Evolutionary conservation across 2,797 vertebrate species (phyloP).

Genomic region (Gallirallus australis): DNA sequence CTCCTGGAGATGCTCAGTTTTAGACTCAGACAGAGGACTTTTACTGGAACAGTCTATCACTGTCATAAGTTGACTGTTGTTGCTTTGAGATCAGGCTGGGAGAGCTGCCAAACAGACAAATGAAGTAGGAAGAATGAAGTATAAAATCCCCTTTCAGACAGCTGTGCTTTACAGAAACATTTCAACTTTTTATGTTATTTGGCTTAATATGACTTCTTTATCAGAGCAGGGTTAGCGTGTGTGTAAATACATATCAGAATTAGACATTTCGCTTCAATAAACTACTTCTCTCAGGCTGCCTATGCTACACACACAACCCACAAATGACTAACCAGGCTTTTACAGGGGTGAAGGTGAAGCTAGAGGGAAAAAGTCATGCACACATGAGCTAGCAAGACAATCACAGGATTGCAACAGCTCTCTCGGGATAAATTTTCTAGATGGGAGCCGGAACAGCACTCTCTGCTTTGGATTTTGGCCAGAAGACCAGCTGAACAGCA

Average conservation of each 20-base stretch:
- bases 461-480: background rate
- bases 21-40: constrained; percentile 13
- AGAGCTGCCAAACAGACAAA: constrained; percentile 55
- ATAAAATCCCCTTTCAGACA: constrained; percentile 33
- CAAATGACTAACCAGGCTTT: constrained; percentile 26
- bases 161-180: constrained; percentile 40
- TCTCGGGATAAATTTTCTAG: constrained; percentile 31
- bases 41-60: constrained; percentile 48
- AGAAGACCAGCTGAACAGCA: constrained; percentile 13
- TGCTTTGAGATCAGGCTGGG: constrained; percentile 49
- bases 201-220: constrained; percentile 36
- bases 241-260: background rate
- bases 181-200: constrained; percentile 31
- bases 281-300: background rate
- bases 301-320: background rate
- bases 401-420: constrained; percentile 1
- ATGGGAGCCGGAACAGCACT: background rate
- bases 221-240: background rate
- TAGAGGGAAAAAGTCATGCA: constrained; percentile 2
- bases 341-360: background rate
- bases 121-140: constrained; percentile 21
- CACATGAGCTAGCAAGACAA: background rate
- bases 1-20: constrained; percentile 45
- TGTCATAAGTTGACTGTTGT: constrained; percentile 30
- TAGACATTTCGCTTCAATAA: constrained; percentile 35